Percentiles rank a stretch among this genome's conserved stretches.
These are phyloP conservation scores for Disparrhopalites patrizii DNA, from an alignment of 2,888 invertebrate species.

Conservation along the genomic window DNA sequence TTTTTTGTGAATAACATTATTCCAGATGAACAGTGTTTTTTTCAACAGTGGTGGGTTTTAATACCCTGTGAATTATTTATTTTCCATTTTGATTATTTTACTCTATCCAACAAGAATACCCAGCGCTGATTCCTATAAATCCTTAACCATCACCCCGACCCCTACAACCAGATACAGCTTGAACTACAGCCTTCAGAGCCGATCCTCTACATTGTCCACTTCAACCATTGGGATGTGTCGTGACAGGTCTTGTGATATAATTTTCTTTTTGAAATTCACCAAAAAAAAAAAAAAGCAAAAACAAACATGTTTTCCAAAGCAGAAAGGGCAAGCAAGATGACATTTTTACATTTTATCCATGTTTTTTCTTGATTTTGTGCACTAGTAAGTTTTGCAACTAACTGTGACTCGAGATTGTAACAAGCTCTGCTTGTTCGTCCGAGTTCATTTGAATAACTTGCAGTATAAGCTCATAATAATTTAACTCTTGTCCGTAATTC, in stretches of 20 bases:
- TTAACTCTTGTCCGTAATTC: too few relatives aligned
- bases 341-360: too few relatives aligned
- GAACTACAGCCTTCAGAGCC: slow-evolving; percentile 45
- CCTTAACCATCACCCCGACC: slow-evolving; percentile 43
- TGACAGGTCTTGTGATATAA: slow-evolving; percentile 45
- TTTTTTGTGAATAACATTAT: slow-evolving; percentile 1
- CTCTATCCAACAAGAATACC: slow-evolving; percentile 41
- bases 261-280: slow-evolving; percentile 23
- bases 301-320: background rate
- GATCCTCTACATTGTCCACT: slow-evolving; percentile 40
- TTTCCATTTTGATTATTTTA: slow-evolving; percentile 7
- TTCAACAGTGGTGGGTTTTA: slow-evolving; percentile 16
- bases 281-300: background rate
- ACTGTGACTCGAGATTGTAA: too few relatives aligned
- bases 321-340: too few relatives aligned
- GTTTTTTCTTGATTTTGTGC: too few relatives aligned
- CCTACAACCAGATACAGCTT: slow-evolving; percentile 46
- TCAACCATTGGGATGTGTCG: slow-evolving; percentile 48
- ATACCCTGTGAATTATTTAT: slow-evolving; percentile 18
- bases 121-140: slow-evolving; percentile 46
- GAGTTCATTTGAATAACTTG: too few relatives aligned
- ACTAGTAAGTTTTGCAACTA: too few relatives aligned
- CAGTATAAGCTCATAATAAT: too few relatives aligned
- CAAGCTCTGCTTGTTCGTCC: too few relatives aligned
- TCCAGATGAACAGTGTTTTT: background rate